Evolutionary conservation across 2,113 vertebrate genomes (phyloP).

Genomic region (Aythya baeri): DNA sequence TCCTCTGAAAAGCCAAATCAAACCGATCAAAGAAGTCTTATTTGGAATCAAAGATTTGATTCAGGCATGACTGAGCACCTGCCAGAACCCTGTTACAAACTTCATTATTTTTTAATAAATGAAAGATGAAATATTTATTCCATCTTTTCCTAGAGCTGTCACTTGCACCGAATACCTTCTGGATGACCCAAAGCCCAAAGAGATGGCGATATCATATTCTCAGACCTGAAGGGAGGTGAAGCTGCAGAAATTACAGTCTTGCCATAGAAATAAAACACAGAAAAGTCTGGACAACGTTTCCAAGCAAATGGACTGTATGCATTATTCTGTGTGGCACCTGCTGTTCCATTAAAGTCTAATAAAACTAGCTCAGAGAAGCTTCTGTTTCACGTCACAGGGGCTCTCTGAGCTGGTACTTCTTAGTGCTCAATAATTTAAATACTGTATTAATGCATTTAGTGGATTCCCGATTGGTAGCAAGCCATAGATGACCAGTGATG

Average conservation of each 20-base stretch:
- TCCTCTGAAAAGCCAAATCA: conserved; percentile 13
- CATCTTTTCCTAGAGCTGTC: conserved; percentile 10
- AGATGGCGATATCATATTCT: background rate
- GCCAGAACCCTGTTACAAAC: background rate
- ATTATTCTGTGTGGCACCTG: conserved; percentile 9
- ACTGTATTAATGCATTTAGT: background rate
- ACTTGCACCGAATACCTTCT: background rate
- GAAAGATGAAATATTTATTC: conserved; percentile 33
- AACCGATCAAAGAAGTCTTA: background rate
- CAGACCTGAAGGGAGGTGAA: background rate
- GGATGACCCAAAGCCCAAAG: background rate
- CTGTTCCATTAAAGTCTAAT: conserved; percentile 13
- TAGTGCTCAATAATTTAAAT: background rate
- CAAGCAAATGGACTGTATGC: background rate
- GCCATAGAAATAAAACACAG: background rate
- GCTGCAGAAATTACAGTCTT: background rate
- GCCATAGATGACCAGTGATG: background rate
- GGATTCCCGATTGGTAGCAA: background rate
- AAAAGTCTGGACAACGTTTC: background rate
- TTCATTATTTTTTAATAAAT: conserved; percentile 19
- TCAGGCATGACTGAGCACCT: background rate
- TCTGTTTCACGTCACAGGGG: background rate
- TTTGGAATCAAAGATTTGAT: conserved; percentile 6
- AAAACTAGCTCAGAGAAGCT: background rate
- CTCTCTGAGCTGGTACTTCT: background rate